Evolutionary conservation across 2,113 vertebrate genomes (phyloP).

Genomic region (Neolamprologus kungweensis): DNA sequence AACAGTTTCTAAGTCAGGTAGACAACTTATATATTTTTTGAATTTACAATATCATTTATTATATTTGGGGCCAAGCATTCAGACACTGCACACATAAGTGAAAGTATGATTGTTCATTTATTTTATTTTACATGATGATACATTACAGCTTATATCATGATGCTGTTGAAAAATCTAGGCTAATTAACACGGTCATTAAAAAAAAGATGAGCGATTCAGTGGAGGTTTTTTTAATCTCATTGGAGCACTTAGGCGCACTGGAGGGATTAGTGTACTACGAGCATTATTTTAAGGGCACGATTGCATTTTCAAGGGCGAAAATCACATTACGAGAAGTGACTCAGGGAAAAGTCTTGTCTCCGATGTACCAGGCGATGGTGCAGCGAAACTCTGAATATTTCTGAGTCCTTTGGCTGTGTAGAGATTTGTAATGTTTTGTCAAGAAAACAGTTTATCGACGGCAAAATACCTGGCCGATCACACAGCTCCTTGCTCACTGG

Average conservation of each 20-base stretch:
- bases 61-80: neutral
- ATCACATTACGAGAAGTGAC: conserved; percentile 41
- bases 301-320: conserved; percentile 53
- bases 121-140: neutral
- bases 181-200: conserved; percentile 12
- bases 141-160: neutral
- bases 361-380: neutral
- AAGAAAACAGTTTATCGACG: conserved; percentile 15
- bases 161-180: neutral
- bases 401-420: neutral
- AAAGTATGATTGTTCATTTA: neutral
- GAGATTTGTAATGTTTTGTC: conserved; percentile 31
- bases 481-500: neutral
- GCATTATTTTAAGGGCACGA: conserved; percentile 41
- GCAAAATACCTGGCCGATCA: neutral
- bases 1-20: neutral
- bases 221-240: rapidly evolving
- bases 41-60: neutral
- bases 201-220: conserved; percentile 16
- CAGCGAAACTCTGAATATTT: neutral
- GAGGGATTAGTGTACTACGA: conserved; percentile 17
- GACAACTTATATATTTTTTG: neutral
- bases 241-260: conserved; percentile 5
- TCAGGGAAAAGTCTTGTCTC: conserved; percentile 32
- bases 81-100: neutral